Evolutionary conservation across 2,113 vertebrate genomes (phyloP).

Genomic region (Centropristis striata): DNA sequence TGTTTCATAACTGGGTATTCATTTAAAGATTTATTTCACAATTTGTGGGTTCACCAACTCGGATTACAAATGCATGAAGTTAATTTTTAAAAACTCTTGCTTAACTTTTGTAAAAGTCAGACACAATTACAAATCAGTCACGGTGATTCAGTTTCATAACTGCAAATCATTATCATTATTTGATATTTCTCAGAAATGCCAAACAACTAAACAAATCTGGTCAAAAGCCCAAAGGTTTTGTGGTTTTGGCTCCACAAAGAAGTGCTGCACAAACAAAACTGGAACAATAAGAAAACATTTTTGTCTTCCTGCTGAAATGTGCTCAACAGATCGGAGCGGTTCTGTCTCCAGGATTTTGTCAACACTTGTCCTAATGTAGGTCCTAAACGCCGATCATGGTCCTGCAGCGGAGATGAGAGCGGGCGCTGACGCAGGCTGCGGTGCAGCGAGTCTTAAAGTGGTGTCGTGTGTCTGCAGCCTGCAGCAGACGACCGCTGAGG

Average conservation of each 20-base stretch:
- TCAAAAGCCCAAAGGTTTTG: neutral
- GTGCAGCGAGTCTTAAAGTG: neutral
- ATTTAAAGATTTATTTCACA: no score
- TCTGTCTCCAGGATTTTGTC: neutral
- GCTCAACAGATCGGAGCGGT: no score
- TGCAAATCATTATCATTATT: neutral
- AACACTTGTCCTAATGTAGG: neutral
- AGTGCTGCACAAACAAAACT: neutral
- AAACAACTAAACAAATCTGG: slow-evolving; percentile 5
- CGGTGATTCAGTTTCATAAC: neutral
- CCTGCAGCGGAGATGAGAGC: no score
- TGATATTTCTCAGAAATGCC: neutral
- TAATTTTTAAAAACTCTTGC: no score
- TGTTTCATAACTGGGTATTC: neutral
- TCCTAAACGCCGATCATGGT: neutral
- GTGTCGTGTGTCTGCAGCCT: slow-evolving; percentile 7
- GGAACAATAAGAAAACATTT: neutral
- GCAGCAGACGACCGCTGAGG: neutral
- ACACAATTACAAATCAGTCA: no score
- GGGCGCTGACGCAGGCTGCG: slow-evolving; percentile 37
- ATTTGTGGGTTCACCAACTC: no score
- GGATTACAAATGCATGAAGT: no score
- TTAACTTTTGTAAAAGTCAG: no score
- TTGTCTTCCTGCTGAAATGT: no score
- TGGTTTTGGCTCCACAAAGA: neutral